Conservation (phyloP, 2,888 invertebrate genomes). For the Agrotis exclamationis region DNA sequence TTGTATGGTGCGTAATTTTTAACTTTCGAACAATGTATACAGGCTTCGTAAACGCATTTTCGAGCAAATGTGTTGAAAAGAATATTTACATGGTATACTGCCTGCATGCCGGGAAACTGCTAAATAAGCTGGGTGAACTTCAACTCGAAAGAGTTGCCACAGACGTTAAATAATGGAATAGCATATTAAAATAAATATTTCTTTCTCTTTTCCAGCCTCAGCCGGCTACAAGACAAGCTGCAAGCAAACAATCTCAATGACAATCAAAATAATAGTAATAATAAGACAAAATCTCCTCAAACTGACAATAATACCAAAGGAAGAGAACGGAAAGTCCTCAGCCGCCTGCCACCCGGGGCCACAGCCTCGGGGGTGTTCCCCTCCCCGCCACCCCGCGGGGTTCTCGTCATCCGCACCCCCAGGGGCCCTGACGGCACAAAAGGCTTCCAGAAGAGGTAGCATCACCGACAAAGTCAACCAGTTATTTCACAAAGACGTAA, state of each 20-base stretch:
- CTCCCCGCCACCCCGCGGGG: slow-evolving; percentile 87
- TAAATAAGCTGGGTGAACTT: neutral
- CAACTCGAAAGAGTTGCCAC: neutral
- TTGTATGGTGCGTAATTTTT: too few relatives aligned
- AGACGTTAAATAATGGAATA: neutral
- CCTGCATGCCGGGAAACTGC: neutral
- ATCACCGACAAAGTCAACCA: slow-evolving; percentile 62
- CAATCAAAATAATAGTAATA: slow-evolving; percentile 76
- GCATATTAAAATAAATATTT: neutral
- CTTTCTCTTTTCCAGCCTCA: slow-evolving; percentile 79
- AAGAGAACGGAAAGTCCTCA: slow-evolving; percentile 85
- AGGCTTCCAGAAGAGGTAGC: slow-evolving; percentile 88
- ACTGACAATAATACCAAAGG: slow-evolving; percentile 82
- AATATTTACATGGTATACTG: neutral
- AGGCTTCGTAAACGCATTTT: too few relatives aligned
- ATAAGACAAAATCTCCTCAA: slow-evolving; percentile 79
- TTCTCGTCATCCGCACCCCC: slow-evolving; percentile 93
- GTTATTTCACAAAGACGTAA: slow-evolving; percentile 68
- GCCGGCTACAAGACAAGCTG: slow-evolving; percentile 86
- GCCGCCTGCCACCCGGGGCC: slow-evolving; percentile 82
- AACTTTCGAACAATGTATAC: too few relatives aligned
- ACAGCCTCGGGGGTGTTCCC: slow-evolving; percentile 82
- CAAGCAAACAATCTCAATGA: slow-evolving; percentile 87
- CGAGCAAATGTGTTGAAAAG: too few relatives aligned
- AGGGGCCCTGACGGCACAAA: slow-evolving; percentile 95